Evolutionary conservation across 2,888 invertebrate genomes (phyloP).

Genomic region (Scaeva pyrastri): DNA sequence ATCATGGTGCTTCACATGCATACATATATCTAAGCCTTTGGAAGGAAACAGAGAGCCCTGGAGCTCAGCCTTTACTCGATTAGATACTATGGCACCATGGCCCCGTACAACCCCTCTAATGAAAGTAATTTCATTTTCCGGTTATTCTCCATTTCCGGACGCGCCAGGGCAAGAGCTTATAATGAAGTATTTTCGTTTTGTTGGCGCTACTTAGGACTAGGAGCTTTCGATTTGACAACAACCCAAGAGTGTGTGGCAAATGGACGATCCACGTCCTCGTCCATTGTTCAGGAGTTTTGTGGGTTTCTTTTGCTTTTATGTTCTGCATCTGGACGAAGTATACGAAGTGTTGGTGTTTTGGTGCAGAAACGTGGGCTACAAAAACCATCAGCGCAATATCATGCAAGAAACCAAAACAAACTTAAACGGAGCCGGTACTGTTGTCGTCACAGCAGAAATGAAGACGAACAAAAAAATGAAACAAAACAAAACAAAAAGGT

Average conservation of each 20-base stretch:
- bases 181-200: conserved; percentile 71
- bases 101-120: conserved; percentile 48
- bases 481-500: neutral
- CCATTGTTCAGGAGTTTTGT: conserved; percentile 24
- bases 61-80: conserved; percentile 25
- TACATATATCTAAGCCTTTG: neutral
- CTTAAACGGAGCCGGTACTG: neutral
- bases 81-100: conserved; percentile 28
- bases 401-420: conserved; percentile 41
- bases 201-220: conserved; percentile 63
- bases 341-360: conserved; percentile 52
- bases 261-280: neutral
- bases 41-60: neutral
- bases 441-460: conserved; percentile 5
- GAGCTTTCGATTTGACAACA: conserved; percentile 32
- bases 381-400: conserved; percentile 34
- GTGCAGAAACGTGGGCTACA: conserved; percentile 37
- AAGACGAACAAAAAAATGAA: conserved; percentile 1
- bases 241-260: conserved; percentile 13
- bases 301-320: neutral
- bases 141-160: conserved; percentile 35
- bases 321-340: neutral
- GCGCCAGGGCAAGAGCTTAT: conserved; percentile 42
- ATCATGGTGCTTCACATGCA: conserved; percentile 23
- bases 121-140: conserved; percentile 74